Evolutionary conservation across 2,797 vertebrate genomes (phyloP).

Genomic region (Poeciliopsis gracilis): DNA sequence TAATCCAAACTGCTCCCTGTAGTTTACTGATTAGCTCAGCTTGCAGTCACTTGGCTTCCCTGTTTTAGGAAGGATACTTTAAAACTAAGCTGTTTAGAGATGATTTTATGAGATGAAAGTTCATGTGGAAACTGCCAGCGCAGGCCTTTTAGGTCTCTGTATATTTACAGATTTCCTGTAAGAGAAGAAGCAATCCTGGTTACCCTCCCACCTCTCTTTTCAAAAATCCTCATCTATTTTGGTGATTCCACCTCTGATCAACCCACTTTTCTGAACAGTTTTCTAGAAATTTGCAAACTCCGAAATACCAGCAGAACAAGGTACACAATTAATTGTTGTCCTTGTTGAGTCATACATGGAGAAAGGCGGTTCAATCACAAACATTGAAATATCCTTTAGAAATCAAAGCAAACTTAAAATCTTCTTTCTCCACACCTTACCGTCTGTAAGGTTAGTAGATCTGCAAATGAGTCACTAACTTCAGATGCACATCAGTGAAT

Average conservation of each 20-base stretch:
- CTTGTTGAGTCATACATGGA: neutral
- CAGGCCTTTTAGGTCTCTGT: neutral
- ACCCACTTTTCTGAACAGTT: neutral
- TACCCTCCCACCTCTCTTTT: neutral
- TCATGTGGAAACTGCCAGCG: neutral
- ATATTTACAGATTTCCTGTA: conserved; percentile 21
- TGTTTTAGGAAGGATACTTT: conserved; percentile 21
- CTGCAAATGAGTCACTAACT: neutral
- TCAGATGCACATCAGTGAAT: neutral
- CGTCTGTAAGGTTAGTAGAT: conserved; percentile 8
- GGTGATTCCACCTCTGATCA: neutral
- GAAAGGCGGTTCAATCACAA: neutral
- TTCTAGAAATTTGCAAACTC: conserved; percentile 2
- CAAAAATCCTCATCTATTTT: neutral
- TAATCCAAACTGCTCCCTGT: conserved; percentile 35
- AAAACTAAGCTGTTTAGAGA: conserved; percentile 15
- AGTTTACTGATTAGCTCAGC: conserved; percentile 38
- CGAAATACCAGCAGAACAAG: neutral
- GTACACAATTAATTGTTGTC: neutral
- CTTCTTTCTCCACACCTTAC: neutral
- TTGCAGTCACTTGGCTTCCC: conserved; percentile 9
- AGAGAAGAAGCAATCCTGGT: neutral
- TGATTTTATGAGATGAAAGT: conserved; percentile 29
- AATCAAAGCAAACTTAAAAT: neutral
- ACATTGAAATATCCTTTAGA: neutral